Conservation (phyloP, 2,797 vertebrate species). For the Champsocephalus esox region DNA sequence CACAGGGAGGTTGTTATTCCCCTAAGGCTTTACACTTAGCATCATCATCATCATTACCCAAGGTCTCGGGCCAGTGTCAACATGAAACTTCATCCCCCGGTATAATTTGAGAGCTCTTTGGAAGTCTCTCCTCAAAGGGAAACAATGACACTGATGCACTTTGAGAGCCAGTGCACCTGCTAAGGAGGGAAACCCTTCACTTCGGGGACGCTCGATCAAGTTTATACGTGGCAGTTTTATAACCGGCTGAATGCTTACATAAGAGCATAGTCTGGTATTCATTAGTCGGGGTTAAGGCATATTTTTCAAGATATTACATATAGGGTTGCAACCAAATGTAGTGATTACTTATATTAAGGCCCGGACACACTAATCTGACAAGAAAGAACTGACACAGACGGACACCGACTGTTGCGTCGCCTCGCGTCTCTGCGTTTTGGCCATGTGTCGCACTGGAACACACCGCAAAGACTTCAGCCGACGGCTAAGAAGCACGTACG, state of each 20-base stretch:
- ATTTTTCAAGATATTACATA: slow-evolving; percentile 16
- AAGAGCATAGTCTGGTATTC: slow-evolving; percentile 3
- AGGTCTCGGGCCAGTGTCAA: slow-evolving; percentile 72
- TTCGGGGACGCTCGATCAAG: slow-evolving; percentile 29
- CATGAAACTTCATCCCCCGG: slow-evolving; percentile 67
- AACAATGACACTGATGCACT: slow-evolving; percentile 68
- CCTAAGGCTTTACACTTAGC: slow-evolving; percentile 66
- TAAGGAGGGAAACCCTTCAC: slow-evolving; percentile 64
- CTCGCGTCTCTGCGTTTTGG: too few relatives aligned
- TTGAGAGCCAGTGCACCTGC: slow-evolving; percentile 67
- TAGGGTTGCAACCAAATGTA: not conserved
- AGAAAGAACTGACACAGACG: too few relatives aligned
- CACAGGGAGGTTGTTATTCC: slow-evolving; percentile 68
- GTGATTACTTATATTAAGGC: not conserved
- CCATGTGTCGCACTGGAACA: too few relatives aligned
- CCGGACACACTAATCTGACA: too few relatives aligned
- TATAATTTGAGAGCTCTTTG: slow-evolving; percentile 73
- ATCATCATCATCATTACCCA: slow-evolving; percentile 73
- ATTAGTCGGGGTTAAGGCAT: slow-evolving; percentile 3
- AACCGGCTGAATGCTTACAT: slow-evolving; percentile 45
- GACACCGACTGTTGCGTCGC: too few relatives aligned
- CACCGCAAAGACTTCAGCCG: too few relatives aligned
- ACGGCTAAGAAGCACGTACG: too few relatives aligned
- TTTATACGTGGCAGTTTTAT: slow-evolving; percentile 43
- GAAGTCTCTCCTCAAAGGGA: slow-evolving; percentile 74